Conservation (phyloP, 2,888 invertebrate genomes). For the Ferrisia virgata region DNA sequence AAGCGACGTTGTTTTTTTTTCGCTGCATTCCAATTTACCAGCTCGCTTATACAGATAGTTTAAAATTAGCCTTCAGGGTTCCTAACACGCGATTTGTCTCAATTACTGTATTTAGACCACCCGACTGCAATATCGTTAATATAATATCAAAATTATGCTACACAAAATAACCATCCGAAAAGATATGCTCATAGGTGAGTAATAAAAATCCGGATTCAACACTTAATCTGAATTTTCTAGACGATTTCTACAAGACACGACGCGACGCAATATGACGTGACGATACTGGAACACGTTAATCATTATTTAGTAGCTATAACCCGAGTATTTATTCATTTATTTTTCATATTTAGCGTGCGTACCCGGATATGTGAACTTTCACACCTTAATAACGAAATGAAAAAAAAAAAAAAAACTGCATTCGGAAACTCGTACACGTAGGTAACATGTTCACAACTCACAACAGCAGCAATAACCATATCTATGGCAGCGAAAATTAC, state of each 20-base stretch:
- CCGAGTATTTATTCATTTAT: background rate
- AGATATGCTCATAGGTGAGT: too few relatives aligned
- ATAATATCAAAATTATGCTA: background rate
- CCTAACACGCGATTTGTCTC: too few relatives aligned
- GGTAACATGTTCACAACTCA: too few relatives aligned
- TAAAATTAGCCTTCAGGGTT: too few relatives aligned
- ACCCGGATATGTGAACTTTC: slow-evolving; percentile 17
- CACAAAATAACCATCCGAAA: background rate
- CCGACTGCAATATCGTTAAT: background rate
- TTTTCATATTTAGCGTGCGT: background rate
- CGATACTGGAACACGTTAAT: background rate
- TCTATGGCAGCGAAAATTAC: background rate
- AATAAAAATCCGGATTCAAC: background rate
- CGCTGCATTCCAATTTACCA: too few relatives aligned
- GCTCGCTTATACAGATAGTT: too few relatives aligned
- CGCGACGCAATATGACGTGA: background rate
- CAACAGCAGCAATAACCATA: too few relatives aligned
- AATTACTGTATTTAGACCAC: background rate
- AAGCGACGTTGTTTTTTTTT: too few relatives aligned
- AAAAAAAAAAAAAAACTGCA: background rate
- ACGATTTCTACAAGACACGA: background rate
- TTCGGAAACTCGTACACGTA: background rate
- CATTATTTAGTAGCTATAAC: too few relatives aligned
- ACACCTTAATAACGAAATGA: background rate
- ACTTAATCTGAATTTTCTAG: background rate